Conservation (phyloP, 2,113 vertebrate genomes). For the Lagopus leucura region DNA sequence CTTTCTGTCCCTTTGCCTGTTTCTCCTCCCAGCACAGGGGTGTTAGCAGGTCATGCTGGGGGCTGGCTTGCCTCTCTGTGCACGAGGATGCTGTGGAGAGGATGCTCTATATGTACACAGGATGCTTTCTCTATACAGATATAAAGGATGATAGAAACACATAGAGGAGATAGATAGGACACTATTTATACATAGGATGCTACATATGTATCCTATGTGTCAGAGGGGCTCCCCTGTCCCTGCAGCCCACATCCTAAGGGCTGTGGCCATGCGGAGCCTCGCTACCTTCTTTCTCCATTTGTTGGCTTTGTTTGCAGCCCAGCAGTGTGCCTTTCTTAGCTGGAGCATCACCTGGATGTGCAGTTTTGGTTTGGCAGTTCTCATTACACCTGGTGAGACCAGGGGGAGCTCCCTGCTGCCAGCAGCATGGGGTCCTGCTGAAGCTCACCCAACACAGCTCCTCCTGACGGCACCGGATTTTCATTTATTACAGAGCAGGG, state of each 20-base stretch:
- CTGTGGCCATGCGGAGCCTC: accelerated
- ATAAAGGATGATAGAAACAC: neutral
- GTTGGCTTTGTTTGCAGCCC: neutral
- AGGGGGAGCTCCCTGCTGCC: neutral
- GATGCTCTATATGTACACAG: neutral
- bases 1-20: neutral
- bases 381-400: neutral
- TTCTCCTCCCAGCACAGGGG: neutral
- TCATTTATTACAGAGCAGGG: neutral
- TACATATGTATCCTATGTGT: neutral
- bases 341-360: accelerated
- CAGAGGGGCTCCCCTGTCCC: neutral
- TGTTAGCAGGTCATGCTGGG: accelerated
- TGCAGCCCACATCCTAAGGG: neutral
- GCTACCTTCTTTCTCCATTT: accelerated
- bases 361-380: accelerated
- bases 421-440: neutral
- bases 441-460: accelerated
- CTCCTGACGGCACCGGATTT: neutral
- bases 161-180: neutral
- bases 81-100: neutral
- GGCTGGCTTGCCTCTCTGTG: accelerated
- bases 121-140: neutral
- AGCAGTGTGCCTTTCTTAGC: neutral
- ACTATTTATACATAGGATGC: neutral